Evolutionary conservation across 2,113 vertebrate species (phyloP).

Genomic region (Nannobrachium achirus): DNA sequence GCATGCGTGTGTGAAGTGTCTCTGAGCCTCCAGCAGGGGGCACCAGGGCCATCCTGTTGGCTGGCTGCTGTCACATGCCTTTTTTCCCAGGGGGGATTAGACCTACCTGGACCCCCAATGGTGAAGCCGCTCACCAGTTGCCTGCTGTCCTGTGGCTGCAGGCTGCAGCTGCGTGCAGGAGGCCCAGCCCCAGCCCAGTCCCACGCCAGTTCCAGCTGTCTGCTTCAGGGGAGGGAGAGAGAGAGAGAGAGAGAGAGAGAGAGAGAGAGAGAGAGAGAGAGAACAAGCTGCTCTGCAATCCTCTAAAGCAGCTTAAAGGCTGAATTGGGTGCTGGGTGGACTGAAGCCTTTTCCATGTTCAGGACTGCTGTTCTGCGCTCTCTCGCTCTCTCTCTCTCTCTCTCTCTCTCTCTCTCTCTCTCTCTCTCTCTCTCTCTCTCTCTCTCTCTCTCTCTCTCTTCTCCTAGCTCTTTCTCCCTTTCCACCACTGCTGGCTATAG

Average conservation of each 20-base stretch:
- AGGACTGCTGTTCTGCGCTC: constrained; percentile 41
- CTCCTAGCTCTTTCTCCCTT: background rate
- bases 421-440: background rate
- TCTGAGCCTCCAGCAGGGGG: too few species aligned
- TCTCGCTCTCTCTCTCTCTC: background rate
- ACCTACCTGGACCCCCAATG: too few species aligned
- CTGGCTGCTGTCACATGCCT: too few species aligned
- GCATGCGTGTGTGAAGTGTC: too few species aligned
- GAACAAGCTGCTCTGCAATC: constrained; percentile 72
- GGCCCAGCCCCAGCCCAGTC: too few species aligned
- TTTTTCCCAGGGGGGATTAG: too few species aligned
- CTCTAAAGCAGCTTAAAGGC: constrained; percentile 82
- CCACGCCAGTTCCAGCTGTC: constrained; percentile 61
- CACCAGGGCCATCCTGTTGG: too few species aligned
- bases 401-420: constrained; percentile 14
- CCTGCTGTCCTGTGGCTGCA: too few species aligned
- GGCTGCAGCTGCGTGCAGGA: too few species aligned
- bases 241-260: background rate
- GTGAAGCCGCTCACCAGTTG: too few species aligned
- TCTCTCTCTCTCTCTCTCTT: background rate
- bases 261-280: background rate
- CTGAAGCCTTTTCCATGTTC: constrained; percentile 72
- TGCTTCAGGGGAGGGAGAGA: constrained; percentile 58
- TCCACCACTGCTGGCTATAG: background rate
- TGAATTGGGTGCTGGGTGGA: constrained; percentile 66